Evolutionary conservation across 2,888 invertebrate genomes (phyloP).

Genomic region (Hirtodrosophila cameraria): DNA sequence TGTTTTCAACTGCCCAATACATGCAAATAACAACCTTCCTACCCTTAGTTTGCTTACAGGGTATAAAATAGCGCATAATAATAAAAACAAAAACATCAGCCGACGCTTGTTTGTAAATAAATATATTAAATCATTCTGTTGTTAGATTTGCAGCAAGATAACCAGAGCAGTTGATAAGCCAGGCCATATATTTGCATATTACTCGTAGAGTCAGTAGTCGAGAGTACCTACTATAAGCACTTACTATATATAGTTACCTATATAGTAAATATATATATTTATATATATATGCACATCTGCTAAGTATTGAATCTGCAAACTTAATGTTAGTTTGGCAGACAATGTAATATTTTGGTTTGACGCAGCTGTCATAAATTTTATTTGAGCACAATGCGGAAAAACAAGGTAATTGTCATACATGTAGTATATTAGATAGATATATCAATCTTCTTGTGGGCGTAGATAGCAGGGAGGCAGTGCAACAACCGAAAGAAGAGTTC

Average conservation of each 20-base stretch:
- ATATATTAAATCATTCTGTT: conserved; percentile 71
- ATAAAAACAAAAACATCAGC: conserved; percentile 44
- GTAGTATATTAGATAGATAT: conserved; percentile 23
- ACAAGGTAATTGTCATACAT: conserved; percentile 40
- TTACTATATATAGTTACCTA: background rate
- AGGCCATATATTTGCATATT: conserved; percentile 67
- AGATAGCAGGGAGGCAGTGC: conserved; percentile 45
- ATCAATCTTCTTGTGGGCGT: conserved; percentile 36
- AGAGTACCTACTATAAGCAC: conserved; percentile 36
- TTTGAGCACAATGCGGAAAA: conserved; percentile 45
- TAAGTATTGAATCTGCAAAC: conserved; percentile 30
- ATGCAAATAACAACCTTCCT: background rate
- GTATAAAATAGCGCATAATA: conserved; percentile 31
- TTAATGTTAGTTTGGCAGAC: conserved; percentile 35
- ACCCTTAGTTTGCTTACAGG: background rate
- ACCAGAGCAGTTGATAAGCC: conserved; percentile 60
- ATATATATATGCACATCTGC: conserved; percentile 31
- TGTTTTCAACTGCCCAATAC: no score
- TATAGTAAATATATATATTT: background rate
- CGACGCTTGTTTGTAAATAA: conserved; percentile 56
- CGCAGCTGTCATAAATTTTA: conserved; percentile 61
- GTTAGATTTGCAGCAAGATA: conserved; percentile 65
- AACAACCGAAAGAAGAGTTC: conserved; percentile 53
- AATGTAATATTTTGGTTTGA: conserved; percentile 8
- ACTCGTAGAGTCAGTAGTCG: conserved; percentile 25